These are phyloP conservation scores for Graphium colonna DNA, from an alignment of 2,888 invertebrate genomes.

Conservation along the genomic window DNA sequence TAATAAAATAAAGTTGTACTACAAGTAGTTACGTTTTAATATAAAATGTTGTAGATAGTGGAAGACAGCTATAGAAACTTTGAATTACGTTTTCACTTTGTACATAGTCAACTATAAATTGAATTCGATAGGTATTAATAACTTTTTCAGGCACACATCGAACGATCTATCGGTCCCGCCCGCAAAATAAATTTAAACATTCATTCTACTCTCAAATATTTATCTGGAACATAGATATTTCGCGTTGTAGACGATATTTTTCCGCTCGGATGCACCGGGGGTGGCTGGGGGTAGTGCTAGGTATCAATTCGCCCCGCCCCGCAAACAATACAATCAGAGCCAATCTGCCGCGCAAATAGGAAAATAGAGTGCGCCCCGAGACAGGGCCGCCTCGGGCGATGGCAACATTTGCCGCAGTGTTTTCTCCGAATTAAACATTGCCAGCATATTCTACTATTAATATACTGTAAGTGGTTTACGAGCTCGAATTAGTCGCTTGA, in stretches of 20 bases:
- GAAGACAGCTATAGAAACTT: too few species aligned
- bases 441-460: constrained; percentile 3
- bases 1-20: too few species aligned
- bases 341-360: constrained; percentile 80
- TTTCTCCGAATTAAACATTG: constrained; percentile 24
- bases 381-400: constrained; percentile 60
- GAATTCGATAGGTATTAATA: too few species aligned
- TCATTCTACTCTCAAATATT: constrained; percentile 64
- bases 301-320: constrained; percentile 53
- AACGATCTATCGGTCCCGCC: constrained; percentile 26
- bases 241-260: constrained; percentile 61
- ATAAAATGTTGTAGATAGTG: too few species aligned
- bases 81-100: too few species aligned
- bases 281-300: constrained; percentile 34
- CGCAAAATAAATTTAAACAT: constrained; percentile 47
- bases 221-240: constrained; percentile 64
- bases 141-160: too few species aligned
- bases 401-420: constrained; percentile 18
- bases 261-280: constrained; percentile 55
- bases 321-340: constrained; percentile 79
- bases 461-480: too few species aligned
- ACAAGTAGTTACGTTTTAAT: too few species aligned
- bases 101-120: too few species aligned
- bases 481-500: too few species aligned
- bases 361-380: constrained; percentile 74